Percentiles rank a stretch among this genome's conserved stretches.
Evolutionary conservation across 2,797 vertebrate genomes (phyloP).

Genomic region (Anguilla megastoma): DNA sequence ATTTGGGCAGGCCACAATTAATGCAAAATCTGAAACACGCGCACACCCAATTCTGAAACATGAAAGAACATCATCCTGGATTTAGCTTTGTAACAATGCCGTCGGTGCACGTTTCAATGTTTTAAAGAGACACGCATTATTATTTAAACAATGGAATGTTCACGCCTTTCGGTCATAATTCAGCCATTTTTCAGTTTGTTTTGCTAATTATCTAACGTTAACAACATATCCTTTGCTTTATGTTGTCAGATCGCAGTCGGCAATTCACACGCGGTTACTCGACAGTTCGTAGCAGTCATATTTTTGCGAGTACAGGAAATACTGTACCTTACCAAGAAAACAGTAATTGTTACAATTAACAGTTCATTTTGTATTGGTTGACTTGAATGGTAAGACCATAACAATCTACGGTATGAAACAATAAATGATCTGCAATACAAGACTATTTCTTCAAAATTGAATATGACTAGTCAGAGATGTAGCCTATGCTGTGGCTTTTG

Average conservation of each 20-base stretch:
- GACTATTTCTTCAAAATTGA: not conserved
- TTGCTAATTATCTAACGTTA: not conserved
- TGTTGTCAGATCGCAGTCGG: not conserved
- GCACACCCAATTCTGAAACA: not conserved
- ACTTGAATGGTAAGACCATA: not conserved
- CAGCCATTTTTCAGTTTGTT: not conserved
- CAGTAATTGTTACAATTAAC: not conserved
- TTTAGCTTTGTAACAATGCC: constrained; percentile 31
- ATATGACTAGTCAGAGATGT: not conserved
- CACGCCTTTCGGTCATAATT: not conserved
- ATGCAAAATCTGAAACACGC: not conserved
- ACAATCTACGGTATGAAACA: not conserved
- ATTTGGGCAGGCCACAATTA: not conserved
- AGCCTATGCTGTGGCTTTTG: not conserved
- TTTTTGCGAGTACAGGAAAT: not conserved
- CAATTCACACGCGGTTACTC: not conserved
- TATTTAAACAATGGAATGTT: not conserved
- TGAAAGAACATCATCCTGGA: constrained; percentile 7
- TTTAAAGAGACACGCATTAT: constrained; percentile 19
- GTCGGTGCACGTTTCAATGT: not conserved
- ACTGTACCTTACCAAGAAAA: not conserved
- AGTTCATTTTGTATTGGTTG: not conserved
- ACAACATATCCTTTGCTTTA: not conserved
- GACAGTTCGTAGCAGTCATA: not conserved
- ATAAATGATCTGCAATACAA: not conserved